Evolutionary conservation across 2,888 invertebrate genomes (phyloP).

Genomic region (Caenorhabditis zanzibari): DNA sequence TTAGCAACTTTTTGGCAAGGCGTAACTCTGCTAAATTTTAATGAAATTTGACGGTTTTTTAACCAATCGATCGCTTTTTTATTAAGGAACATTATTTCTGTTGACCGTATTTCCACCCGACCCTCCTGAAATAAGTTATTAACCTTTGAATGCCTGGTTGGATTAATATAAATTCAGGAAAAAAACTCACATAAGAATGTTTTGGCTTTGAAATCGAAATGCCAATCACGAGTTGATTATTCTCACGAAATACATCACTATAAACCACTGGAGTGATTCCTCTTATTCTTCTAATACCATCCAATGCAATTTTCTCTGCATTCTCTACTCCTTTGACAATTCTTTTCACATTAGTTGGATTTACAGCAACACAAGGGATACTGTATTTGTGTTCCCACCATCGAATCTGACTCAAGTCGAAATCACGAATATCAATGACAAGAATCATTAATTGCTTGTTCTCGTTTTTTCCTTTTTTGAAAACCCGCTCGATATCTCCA

Average conservation of each 20-base stretch:
- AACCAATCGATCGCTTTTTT: too few species aligned
- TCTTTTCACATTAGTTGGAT: not conserved
- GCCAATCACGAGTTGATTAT: not conserved
- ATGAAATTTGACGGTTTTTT: too few species aligned
- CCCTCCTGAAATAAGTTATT: too few species aligned
- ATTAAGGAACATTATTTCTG: too few species aligned
- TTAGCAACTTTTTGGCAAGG: too few species aligned
- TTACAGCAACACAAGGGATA: not conserved
- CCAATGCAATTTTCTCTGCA: not conserved
- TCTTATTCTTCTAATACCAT: not conserved
- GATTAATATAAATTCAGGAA: not conserved
- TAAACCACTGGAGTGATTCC: not conserved
- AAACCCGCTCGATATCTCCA: not conserved
- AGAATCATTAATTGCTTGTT: not conserved
- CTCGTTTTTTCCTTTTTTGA: not conserved
- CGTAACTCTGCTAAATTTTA: too few species aligned
- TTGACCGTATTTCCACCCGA: too few species aligned
- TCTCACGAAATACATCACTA: not conserved
- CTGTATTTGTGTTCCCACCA: not conserved
- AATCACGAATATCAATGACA: not conserved
- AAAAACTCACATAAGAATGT: not conserved
- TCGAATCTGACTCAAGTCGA: not conserved
- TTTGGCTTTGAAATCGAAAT: not conserved
- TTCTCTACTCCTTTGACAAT: not conserved
- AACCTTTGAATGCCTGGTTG: too few species aligned